These are phyloP conservation scores for Neogobius melanostomus DNA, from an alignment of 2,113 vertebrate genomes.

Conservation along the genomic window DNA sequence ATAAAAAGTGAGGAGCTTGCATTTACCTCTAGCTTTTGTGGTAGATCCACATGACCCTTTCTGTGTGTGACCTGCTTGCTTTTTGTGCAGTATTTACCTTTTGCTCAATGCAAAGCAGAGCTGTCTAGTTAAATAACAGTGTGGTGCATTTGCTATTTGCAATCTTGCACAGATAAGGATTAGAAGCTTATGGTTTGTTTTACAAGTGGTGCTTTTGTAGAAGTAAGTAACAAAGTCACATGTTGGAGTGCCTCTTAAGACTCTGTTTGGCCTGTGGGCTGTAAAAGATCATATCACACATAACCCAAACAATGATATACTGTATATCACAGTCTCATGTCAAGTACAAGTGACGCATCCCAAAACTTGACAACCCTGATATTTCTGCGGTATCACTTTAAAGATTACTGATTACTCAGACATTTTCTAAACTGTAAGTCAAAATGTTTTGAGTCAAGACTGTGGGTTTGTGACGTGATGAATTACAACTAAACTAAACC, in stretches of 20 bases:
- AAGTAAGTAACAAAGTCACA: conserved; percentile 11
- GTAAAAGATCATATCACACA: conserved; percentile 18
- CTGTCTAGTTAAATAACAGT: conserved; percentile 18
- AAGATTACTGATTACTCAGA: no score
- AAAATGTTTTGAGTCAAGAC: no score
- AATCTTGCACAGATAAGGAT: neutral
- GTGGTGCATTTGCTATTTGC: neutral
- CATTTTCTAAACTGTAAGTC: no score
- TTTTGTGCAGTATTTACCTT: conserved; percentile 26
- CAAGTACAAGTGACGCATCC: neutral
- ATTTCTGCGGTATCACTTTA: no score
- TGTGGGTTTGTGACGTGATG: no score
- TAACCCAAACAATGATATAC: no score
- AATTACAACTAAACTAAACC: no score
- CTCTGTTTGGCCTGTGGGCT: conserved; percentile 31
- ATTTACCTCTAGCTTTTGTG: neutral
- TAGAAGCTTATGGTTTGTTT: no score
- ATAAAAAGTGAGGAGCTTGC: conserved; percentile 19
- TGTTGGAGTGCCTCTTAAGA: conserved; percentile 7
- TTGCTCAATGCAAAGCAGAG: conserved; percentile 53
- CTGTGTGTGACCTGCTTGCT: neutral
- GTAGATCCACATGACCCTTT: neutral
- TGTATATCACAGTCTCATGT: neutral
- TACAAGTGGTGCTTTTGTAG: neutral
- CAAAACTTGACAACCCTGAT: no score